These are phyloP conservation scores for Melanostigma gelatinosum DNA, from an alignment of 2,113 vertebrate species.

Conservation along the genomic window DNA sequence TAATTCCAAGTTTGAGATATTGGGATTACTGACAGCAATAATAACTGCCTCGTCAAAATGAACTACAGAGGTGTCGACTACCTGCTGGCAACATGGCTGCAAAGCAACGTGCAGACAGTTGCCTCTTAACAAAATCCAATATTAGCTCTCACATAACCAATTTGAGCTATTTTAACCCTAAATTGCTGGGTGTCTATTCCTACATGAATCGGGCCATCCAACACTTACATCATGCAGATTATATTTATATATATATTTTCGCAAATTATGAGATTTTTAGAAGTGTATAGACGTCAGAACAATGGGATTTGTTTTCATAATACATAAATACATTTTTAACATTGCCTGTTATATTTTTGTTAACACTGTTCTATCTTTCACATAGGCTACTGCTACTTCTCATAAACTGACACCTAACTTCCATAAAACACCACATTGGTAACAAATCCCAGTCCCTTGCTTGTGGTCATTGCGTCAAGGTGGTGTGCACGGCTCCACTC, in stretches of 20 bases:
- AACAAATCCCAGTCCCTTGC: not conserved
- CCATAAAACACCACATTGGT: not conserved
- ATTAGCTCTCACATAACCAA: not conserved
- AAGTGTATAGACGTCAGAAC: no score
- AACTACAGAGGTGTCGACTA: not conserved
- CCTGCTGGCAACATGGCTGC: not conserved
- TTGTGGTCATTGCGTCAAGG: no score
- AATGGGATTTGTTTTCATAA: not conserved
- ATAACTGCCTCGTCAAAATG: not conserved
- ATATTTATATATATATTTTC: no score
- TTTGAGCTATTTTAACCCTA: not conserved
- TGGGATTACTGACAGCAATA: not conserved
- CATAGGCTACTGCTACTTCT: no score
- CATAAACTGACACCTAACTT: not conserved
- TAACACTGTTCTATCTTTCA: no score
- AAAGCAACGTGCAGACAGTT: not conserved
- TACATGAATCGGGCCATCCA: not conserved
- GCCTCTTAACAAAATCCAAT: not conserved
- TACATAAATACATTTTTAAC: no score
- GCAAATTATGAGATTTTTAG: no score
- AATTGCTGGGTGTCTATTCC: not conserved
- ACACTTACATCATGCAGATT: no score
- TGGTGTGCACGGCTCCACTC: no score
- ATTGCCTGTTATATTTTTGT: no score
- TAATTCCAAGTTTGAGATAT: not conserved